Evolutionary conservation across 1,140 invertebrate genomes (phyloP), one percentile per base, ranked within the genome.

Genomic region (Sesamia nonagrioides): DNA sequence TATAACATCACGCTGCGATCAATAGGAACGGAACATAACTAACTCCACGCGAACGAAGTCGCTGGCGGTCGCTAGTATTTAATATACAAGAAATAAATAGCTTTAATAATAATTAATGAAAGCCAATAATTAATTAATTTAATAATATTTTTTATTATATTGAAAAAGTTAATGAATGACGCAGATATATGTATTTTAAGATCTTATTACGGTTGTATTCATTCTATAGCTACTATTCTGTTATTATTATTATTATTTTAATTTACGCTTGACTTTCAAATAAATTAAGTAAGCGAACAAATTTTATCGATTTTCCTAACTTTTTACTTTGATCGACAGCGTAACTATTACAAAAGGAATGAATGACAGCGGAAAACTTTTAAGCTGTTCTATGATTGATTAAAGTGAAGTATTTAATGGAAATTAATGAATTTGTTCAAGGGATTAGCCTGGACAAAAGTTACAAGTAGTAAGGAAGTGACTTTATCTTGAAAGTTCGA

Each of bases 381-480:
- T 60, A 69, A 78, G 35, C 61, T 11, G 21, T 42, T 17, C 37
- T 42, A 66, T 66, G 61, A 66, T 66, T 66, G 61, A 66, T 66
- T 42, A 18, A 18, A 66, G 37, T 42, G 13, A 50, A 13, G 33
- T 15, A 60, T 35, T 60, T 60, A 60, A 60, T 42, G 37, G 11
- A 66, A 66, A 66, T 66, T 42, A 66, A 66, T 66, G 61, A 42
- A 37, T 66, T 42, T 66, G 37, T 42, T 37, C 17, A 66, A 66
- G 11, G 21, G 15, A 42, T n/a, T 42, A 42, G 50, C 45, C 7
- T 42, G 27, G 42, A 48, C n/a, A 9, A 71, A 54, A 71, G 48
- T 3, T 54, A 17, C 48, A 52, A n/a, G 68, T 71, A 18, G 52
- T 73, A 74, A 48, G 40, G 54, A 74, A 60, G 37, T n/a, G 18